Conservation (phyloP, 2,113 vertebrate genomes). For the Mobula birostris region DNA sequence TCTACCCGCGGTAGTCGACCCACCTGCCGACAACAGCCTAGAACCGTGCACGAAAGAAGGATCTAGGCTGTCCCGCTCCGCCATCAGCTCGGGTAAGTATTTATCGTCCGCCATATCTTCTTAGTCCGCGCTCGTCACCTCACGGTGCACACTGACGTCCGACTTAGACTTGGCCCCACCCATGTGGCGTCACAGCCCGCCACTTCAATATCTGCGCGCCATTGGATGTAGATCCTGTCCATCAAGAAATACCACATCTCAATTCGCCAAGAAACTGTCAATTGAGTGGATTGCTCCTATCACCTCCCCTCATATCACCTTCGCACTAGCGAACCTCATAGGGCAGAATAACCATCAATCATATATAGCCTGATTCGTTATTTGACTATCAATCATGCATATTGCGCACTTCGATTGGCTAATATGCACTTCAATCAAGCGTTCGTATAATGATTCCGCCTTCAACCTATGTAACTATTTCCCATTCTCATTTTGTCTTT, state of each 20-base stretch:
- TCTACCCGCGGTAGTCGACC: slow-evolving; percentile 2
- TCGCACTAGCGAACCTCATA: too few relatives aligned
- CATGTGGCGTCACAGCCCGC: neutral
- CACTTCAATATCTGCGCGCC: neutral
- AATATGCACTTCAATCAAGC: too few relatives aligned
- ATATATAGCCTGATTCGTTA: too few relatives aligned
- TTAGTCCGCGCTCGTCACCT: neutral
- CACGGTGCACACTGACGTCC: neutral
- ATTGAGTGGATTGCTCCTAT: too few relatives aligned
- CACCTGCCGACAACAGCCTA: slow-evolving; percentile 73
- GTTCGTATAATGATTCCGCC: too few relatives aligned
- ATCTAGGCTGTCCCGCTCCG: slow-evolving; percentile 91
- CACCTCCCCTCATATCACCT: too few relatives aligned
- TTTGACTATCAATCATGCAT: too few relatives aligned
- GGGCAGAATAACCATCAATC: too few relatives aligned
- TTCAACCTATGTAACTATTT: too few relatives aligned
- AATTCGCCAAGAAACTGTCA: too few relatives aligned
- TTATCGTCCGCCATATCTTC: slow-evolving; percentile 77
- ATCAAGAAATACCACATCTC: neutral
- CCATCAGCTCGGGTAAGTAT: slow-evolving; percentile 88
- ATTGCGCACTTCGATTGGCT: too few relatives aligned
- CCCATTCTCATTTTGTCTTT: too few relatives aligned
- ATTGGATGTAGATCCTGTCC: neutral
- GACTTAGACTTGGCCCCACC: neutral
- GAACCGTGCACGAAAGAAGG: slow-evolving; percentile 91